Evolutionary conservation across 2,113 vertebrate genomes (phyloP).

Genomic region (Copsychus sechellarum): DNA sequence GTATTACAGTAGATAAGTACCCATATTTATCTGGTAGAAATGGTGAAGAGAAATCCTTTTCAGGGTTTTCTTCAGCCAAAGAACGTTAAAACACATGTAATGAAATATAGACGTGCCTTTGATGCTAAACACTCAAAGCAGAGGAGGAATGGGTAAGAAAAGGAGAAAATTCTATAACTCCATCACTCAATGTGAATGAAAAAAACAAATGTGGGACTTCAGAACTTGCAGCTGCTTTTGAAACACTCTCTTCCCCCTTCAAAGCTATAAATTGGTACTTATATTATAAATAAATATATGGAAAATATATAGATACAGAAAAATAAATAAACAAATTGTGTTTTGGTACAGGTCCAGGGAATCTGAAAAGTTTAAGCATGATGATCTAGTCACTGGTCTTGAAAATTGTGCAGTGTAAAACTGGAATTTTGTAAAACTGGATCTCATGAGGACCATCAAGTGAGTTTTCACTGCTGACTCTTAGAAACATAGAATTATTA

Average conservation of each 20-base stretch:
- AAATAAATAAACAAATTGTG: neutral
- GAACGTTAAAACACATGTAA: neutral
- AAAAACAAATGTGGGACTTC: neutral
- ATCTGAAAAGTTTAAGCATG: neutral
- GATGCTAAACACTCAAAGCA: neutral
- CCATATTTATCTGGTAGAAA: neutral
- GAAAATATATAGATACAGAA: neutral
- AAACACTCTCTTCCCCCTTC: accelerated
- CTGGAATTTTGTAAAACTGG: neutral
- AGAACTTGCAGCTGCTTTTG: neutral
- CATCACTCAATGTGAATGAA: neutral
- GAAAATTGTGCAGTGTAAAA: neutral
- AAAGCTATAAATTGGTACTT: neutral
- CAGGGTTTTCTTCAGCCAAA: neutral
- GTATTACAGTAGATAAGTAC: neutral
- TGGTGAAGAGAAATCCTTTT: neutral
- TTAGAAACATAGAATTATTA: neutral
- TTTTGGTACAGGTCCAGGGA: neutral
- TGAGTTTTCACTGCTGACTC: neutral
- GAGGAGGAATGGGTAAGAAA: neutral
- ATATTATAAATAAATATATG: neutral
- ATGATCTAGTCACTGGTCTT: neutral
- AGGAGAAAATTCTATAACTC: neutral
- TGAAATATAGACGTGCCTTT: neutral
- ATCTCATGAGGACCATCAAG: neutral